phyloP scores from a whole-genome alignment of 2,113 vertebrate species.

The Sylvilagus bachmani region DNA sequence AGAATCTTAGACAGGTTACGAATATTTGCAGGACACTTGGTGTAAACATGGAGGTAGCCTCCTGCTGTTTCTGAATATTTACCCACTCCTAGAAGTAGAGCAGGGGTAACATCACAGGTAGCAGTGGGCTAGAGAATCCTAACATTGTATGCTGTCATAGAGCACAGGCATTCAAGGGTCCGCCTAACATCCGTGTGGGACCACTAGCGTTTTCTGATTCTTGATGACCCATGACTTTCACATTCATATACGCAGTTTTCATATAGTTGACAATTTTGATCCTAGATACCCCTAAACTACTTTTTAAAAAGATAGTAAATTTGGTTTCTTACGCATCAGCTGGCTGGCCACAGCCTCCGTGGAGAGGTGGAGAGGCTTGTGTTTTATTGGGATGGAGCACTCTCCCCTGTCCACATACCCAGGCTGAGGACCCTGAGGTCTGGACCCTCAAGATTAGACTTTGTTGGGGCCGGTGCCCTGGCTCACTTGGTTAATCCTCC shows the following conservation, averaged over 20 bases:
- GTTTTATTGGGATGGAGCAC: not conserved
- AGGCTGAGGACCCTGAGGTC: not conserved
- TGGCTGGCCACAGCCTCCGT: not conserved
- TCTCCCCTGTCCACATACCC: no score
- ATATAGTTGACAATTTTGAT: not conserved
- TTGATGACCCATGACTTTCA: not conserved
- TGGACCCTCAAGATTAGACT: no score
- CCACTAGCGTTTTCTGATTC: not conserved
- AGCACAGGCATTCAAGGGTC: not conserved
- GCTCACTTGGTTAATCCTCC: no score
- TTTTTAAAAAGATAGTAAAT: not conserved
- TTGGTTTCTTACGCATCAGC: not conserved
- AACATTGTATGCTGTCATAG: not conserved
- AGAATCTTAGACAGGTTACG: not conserved
- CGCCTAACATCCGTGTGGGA: not conserved
- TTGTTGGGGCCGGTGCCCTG: no score
- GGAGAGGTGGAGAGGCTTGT: not conserved
- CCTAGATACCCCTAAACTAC: not conserved
- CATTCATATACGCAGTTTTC: not conserved
- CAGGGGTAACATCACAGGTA: not conserved
- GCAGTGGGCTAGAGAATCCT: not conserved
- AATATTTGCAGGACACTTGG: not conserved
- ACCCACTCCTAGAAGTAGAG: not conserved
- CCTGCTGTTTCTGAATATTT: not conserved
- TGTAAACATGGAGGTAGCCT: not conserved